Evolutionary conservation across 2,888 invertebrate species (phyloP).

Genomic region (Pristionchus arcanus): DNA sequence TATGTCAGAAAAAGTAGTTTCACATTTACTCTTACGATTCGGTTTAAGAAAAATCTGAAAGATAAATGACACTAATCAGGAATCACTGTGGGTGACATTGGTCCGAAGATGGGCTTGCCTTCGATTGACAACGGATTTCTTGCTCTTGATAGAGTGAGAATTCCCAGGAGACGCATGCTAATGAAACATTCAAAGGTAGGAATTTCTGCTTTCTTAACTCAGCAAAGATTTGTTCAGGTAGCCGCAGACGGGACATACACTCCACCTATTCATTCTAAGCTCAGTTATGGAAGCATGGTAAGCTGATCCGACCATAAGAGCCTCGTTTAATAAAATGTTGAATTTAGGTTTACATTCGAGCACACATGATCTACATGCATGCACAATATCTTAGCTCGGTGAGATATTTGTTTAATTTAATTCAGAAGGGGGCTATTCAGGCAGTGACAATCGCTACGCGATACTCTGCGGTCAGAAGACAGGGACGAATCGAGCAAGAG

Average conservation of each 20-base stretch:
- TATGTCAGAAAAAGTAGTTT: constrained; percentile 79
- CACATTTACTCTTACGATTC: no score
- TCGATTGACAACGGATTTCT: constrained; percentile 94
- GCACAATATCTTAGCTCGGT: constrained; percentile 84
- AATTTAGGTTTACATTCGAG: constrained; percentile 86
- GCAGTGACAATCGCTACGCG: constrained; percentile 88
- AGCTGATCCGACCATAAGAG: neutral
- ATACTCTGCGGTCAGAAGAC: constrained; percentile 92
- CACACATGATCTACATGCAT: constrained; percentile 88
- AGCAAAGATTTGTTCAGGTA: constrained; percentile 52
- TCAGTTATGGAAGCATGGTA: constrained; percentile 94
- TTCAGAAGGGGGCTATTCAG: constrained; percentile 82
- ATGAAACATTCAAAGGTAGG: constrained; percentile 93
- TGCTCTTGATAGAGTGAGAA: constrained; percentile 89
- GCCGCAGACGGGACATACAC: constrained; percentile 90
- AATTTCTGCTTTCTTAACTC: neutral
- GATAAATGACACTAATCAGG: constrained; percentile 80
- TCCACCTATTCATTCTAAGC: constrained; percentile 88
- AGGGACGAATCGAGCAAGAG: constrained; percentile 90
- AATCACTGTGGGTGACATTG: constrained; percentile 94
- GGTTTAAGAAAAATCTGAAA: no score
- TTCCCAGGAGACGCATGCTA: constrained; percentile 91
- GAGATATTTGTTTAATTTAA: neutral
- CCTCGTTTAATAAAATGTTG: neutral
- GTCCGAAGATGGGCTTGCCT: constrained; percentile 93